A percentile compares a stretch with the other conserved stretches of the same genome.
Conservation (phyloP, 1,140 invertebrate genomes). For the Lepidurus couesii region DNA sequence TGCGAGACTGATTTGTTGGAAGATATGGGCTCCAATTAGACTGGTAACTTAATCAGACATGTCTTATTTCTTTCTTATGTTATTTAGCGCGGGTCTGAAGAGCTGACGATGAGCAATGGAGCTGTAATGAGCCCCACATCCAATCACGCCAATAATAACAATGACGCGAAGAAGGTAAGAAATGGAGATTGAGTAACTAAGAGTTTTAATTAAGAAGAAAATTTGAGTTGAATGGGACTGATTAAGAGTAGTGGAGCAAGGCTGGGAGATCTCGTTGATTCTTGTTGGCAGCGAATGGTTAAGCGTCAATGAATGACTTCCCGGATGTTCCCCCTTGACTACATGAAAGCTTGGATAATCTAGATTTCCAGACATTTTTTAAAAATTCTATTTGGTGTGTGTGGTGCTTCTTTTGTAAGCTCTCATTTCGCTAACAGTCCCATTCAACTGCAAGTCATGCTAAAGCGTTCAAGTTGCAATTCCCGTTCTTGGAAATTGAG, state of each 20-base stretch:
- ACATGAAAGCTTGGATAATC: neutral
- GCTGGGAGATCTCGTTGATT: neutral
- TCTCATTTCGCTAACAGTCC: too few species aligned
- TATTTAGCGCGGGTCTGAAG: slow-evolving; percentile 85
- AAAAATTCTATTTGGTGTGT: too few species aligned
- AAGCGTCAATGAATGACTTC: slow-evolving; percentile 23
- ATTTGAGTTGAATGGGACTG: neutral
- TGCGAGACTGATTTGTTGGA: too few species aligned
- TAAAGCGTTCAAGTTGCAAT: too few species aligned
- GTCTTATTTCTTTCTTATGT: slow-evolving; percentile 50
- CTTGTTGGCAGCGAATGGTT: neutral
- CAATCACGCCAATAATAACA: slow-evolving; percentile 82
- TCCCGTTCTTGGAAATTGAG: too few species aligned
- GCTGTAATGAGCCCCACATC: slow-evolving; percentile 68
- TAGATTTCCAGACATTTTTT: too few species aligned
- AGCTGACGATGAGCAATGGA: slow-evolving; percentile 90
- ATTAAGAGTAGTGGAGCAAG: neutral
- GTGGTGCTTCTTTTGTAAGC: too few species aligned
- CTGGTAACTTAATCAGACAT: neutral
- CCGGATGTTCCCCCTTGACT: slow-evolving; percentile 17
- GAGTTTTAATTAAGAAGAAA: slow-evolving; percentile 16
- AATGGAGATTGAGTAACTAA: neutral
- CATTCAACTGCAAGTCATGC: too few species aligned
- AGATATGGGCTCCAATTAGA: too few species aligned
- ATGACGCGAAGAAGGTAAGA: slow-evolving; percentile 88